Evolutionary conservation across 2,888 invertebrate genomes (phyloP).

Genomic region (Tipula helvola): DNA sequence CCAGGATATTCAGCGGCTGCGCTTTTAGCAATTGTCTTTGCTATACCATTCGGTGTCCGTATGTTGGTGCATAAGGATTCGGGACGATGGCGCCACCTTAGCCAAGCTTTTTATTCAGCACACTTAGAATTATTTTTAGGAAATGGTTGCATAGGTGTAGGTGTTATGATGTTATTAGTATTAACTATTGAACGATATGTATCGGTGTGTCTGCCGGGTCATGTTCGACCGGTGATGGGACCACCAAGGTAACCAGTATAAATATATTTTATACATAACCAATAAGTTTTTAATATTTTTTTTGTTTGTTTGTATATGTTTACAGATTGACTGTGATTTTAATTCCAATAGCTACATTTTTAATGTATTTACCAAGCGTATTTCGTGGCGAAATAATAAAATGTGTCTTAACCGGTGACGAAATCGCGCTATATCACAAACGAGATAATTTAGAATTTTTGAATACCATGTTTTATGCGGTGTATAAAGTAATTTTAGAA

Average conservation of each 20-base stretch:
- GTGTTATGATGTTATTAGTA: constrained; percentile 62
- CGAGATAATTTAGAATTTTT: constrained; percentile 40
- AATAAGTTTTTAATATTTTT: background rate
- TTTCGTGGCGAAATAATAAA: constrained; percentile 47
- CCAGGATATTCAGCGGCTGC: constrained; percentile 65
- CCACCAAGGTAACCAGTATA: constrained; percentile 38
- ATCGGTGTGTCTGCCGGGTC: constrained; percentile 60
- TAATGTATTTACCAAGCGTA: constrained; percentile 55
- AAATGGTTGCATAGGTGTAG: constrained; percentile 60
- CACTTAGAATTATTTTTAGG: constrained; percentile 58
- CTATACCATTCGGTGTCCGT: constrained; percentile 53
- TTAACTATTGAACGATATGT: constrained; percentile 62
- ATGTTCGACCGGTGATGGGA: constrained; percentile 51
- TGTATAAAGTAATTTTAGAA: constrained; percentile 50
- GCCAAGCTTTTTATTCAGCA: constrained; percentile 54
- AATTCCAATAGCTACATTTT: constrained; percentile 50
- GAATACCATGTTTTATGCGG: constrained; percentile 40
- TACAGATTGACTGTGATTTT: constrained; percentile 45
- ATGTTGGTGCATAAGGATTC: constrained; percentile 51
- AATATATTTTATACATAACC: constrained; percentile 8
- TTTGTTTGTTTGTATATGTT: background rate
- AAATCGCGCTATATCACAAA: constrained; percentile 45
- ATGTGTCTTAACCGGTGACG: constrained; percentile 39
- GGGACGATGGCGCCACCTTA: constrained; percentile 49
- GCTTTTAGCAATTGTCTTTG: constrained; percentile 55